Conservation (phyloP, 2,113 vertebrate species). For the Onychostruthus taczanowskii region DNA sequence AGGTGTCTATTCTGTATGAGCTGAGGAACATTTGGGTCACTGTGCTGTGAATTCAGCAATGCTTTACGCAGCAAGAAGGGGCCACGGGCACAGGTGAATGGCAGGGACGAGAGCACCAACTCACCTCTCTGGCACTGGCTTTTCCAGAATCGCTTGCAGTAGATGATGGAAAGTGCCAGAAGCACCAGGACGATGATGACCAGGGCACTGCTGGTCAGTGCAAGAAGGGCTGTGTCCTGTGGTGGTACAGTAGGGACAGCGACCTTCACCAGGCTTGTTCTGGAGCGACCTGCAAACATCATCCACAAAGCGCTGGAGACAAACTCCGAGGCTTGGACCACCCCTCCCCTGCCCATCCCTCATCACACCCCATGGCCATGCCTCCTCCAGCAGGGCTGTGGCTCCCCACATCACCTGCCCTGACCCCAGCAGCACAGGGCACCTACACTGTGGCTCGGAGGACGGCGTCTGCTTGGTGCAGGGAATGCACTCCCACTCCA, state of each 20-base stretch:
- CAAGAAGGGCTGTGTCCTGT: slow-evolving; percentile 63
- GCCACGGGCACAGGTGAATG: accelerated
- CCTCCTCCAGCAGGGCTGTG: background rate
- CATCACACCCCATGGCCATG: accelerated
- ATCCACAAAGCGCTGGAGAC: background rate
- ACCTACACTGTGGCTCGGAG: slow-evolving; percentile 76
- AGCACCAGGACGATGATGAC: slow-evolving; percentile 70
- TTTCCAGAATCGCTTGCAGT: slow-evolving; percentile 75
- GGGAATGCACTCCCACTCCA: slow-evolving; percentile 81
- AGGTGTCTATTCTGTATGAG: background rate
- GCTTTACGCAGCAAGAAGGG: background rate
- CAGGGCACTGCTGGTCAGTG: slow-evolving; percentile 71
- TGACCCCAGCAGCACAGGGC: accelerated
- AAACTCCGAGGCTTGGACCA: background rate
- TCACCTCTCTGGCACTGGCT: slow-evolving; percentile 73
- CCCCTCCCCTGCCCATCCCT: background rate
- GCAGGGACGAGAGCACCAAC: background rate
- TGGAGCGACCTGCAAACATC: slow-evolving; percentile 71
- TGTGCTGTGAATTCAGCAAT: background rate
- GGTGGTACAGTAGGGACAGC: slow-evolving; percentile 38
- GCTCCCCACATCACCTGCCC: background rate
- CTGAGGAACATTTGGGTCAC: background rate
- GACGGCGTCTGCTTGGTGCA: slow-evolving; percentile 74
- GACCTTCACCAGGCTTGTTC: slow-evolving; percentile 51
- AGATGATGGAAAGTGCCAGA: slow-evolving; percentile 74